phyloP scores from a whole-genome alignment of 2,888 invertebrate species.

The Caenorhabditis sulstoni region DNA sequence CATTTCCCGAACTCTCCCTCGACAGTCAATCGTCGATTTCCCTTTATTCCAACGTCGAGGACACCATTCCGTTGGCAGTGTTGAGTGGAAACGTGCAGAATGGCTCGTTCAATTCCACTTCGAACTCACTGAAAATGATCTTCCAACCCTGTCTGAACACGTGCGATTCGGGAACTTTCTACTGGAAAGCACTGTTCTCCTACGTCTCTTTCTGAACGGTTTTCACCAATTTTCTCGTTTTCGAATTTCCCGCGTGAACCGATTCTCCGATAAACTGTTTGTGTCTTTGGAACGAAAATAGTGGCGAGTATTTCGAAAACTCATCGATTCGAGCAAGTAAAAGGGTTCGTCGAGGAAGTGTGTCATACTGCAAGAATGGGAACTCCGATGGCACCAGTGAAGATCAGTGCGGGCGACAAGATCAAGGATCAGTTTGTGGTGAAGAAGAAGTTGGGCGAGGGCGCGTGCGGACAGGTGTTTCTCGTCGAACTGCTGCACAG shows the following conservation, averaged over 20 bases:
- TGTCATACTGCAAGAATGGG: slow-evolving; percentile 61
- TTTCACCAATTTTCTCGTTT: too few relatives aligned
- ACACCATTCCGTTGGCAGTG: neutral
- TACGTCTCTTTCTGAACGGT: too few relatives aligned
- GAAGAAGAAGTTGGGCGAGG: slow-evolving; percentile 75
- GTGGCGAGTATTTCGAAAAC: slow-evolving; percentile 26
- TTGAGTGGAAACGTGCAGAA: neutral
- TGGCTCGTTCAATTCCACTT: slow-evolving; percentile 25
- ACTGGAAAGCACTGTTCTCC: too few relatives aligned
- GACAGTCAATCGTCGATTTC: slow-evolving; percentile 3
- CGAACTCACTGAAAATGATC: slow-evolving; percentile 18
- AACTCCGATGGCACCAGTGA: slow-evolving; percentile 65
- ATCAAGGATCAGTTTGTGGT: slow-evolving; percentile 65
- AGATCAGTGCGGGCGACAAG: slow-evolving; percentile 66
- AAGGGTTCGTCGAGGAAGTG: slow-evolving; percentile 10
- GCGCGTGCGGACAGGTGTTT: slow-evolving; percentile 71
- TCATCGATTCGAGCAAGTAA: slow-evolving; percentile 17
- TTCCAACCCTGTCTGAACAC: slow-evolving; percentile 10
- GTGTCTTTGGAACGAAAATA: too few relatives aligned
- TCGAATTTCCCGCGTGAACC: too few relatives aligned
- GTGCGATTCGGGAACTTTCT: too few relatives aligned
- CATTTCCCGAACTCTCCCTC: slow-evolving; percentile 19
- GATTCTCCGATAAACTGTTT: too few relatives aligned
- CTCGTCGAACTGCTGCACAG: slow-evolving; percentile 53
- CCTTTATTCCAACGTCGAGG: slow-evolving; percentile 7